These are phyloP conservation scores for Condylura cristata DNA, from an alignment of 2,113 vertebrate species.

Conservation along the genomic window DNA sequence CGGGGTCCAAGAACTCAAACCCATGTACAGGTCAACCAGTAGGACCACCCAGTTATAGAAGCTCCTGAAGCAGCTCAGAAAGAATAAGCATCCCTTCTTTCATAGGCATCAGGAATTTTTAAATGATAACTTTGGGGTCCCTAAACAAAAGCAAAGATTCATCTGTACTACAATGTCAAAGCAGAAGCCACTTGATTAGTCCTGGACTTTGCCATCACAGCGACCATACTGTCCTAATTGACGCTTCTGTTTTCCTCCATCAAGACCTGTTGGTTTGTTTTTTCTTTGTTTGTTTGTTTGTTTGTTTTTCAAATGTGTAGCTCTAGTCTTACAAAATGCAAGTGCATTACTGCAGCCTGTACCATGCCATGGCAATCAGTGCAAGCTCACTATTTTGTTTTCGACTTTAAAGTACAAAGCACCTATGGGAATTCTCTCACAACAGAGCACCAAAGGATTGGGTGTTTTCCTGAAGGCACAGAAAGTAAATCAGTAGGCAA, in stretches of 20 bases:
- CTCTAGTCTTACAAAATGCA: constrained; percentile 75
- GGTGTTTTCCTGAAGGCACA: constrained; percentile 80
- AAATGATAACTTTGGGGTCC: constrained; percentile 20
- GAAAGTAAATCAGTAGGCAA: constrained; percentile 58
- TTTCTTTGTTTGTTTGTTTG: background rate
- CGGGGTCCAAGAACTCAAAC: constrained; percentile 52
- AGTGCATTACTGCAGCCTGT: constrained; percentile 65
- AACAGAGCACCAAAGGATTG: constrained; percentile 68
- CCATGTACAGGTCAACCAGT: constrained; percentile 50
- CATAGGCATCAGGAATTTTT: constrained; percentile 31
- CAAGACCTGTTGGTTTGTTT: constrained; percentile 27
- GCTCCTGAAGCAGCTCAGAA: constrained; percentile 46
- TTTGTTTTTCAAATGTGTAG: background rate
- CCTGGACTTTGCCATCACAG: constrained; percentile 52
- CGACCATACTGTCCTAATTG: constrained; percentile 37
- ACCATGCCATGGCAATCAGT: constrained; percentile 42
- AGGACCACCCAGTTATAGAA: constrained; percentile 40
- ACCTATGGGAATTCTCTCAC: constrained; percentile 32
- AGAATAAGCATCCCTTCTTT: constrained; percentile 40
- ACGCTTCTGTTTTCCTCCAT: constrained; percentile 52
- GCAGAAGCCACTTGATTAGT: constrained; percentile 50
- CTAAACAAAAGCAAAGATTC: background rate
- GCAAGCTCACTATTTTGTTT: constrained; percentile 39
- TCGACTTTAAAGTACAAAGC: constrained; percentile 20
- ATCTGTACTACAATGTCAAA: background rate